Percentiles rank a stretch among this genome's conserved stretches.
phyloP scores from a whole-genome alignment of 2,888 invertebrate species.

The Tipula unca region DNA sequence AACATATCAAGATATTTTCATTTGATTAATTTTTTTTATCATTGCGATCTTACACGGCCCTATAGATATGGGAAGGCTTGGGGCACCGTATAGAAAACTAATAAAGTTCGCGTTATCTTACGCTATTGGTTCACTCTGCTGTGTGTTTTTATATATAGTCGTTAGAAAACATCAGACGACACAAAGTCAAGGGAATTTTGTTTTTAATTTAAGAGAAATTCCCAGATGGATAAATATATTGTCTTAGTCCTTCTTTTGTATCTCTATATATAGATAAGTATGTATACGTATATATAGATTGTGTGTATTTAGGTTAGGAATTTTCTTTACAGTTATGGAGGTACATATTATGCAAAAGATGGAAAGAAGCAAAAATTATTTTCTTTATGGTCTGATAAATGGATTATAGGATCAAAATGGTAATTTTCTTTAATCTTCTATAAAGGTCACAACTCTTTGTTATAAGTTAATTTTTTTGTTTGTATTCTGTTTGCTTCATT shows the following conservation, averaged over 20 bases:
- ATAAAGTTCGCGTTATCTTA: too few relatives aligned
- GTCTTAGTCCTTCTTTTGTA: neutral
- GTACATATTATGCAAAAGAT: neutral
- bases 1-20: too few relatives aligned
- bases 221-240: neutral
- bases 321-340: neutral
- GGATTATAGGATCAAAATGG: neutral
- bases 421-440: neutral
- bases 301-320: neutral
- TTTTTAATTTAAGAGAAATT: neutral
- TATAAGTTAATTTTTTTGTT: neutral
- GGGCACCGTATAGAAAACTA: too few relatives aligned
- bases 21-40: too few relatives aligned
- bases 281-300: neutral
- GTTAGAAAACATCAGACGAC: too few relatives aligned
- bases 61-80: too few relatives aligned
- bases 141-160: too few relatives aligned
- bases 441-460: conserved; percentile 8
- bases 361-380: neutral
- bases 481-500: neutral
- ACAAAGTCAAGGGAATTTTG: neutral
- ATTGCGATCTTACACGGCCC: too few relatives aligned
- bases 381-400: conserved; percentile 4
- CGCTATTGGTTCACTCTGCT: too few relatives aligned
- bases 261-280: too few relatives aligned